phyloP scores from a whole-genome alignment of 2,888 invertebrate genomes.

The Aplocera efformata region DNA sequence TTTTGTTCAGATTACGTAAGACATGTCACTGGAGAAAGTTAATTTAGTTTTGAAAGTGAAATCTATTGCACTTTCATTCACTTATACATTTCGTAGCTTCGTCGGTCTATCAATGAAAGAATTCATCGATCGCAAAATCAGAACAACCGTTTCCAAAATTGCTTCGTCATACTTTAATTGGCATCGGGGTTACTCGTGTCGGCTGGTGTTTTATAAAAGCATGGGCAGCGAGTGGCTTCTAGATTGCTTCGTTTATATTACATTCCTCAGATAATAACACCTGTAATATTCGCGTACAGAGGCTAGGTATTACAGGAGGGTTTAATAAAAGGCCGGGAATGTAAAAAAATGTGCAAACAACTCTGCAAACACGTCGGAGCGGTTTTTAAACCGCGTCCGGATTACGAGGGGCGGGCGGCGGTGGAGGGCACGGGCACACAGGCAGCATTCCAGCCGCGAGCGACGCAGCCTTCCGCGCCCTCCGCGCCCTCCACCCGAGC shows the following conservation, averaged over 20 bases:
- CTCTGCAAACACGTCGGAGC: conserved; percentile 77
- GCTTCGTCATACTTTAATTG: conserved; percentile 20
- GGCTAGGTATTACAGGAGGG: conserved; percentile 50
- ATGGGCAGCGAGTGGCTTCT: conserved; percentile 15
- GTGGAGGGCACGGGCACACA: conserved; percentile 46
- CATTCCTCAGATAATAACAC: conserved; percentile 25
- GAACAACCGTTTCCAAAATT: conserved; percentile 28
- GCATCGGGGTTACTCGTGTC: conserved; percentile 26
- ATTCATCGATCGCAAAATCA: conserved; percentile 31
- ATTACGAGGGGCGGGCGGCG: conserved; percentile 65
- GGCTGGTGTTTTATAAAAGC: conserved; percentile 16
- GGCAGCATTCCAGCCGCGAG: conserved; percentile 73
- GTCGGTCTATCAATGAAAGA: conserved; percentile 48
- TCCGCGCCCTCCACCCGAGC: conserved; percentile 36
- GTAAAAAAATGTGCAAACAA: conserved; percentile 80
- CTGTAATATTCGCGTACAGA: conserved; percentile 24
- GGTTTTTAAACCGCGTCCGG: conserved; percentile 79
- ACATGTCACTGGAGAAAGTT: conserved; percentile 80
- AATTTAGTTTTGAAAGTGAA: conserved; percentile 81
- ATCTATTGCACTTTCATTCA: conserved; percentile 79
- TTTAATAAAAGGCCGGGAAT: conserved; percentile 73
- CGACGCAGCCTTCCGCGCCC: conserved; percentile 56
- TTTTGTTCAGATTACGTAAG: conserved; percentile 73
- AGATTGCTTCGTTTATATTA: conserved; percentile 23
- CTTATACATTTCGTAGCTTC: conserved; percentile 71